Evolutionary conservation across 2,888 invertebrate species (phyloP).

Genomic region (Parelbella ahira): DNA sequence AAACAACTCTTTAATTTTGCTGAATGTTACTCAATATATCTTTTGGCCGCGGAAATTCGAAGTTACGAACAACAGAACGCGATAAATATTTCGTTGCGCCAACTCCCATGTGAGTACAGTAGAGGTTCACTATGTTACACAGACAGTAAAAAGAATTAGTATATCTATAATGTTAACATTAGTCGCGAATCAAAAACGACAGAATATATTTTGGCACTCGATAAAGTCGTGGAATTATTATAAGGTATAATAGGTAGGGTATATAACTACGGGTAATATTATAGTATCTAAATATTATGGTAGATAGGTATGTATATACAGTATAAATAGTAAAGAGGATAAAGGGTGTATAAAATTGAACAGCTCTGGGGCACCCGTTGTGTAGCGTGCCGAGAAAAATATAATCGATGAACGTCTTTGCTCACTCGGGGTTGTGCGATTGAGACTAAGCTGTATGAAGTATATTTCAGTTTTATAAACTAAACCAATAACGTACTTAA

Average conservation of each 20-base stretch:
- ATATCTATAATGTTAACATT: too few species aligned
- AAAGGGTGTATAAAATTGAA: constrained; percentile 23
- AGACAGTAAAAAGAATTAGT: too few species aligned
- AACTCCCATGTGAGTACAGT: constrained; percentile 3
- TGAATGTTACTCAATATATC: background rate
- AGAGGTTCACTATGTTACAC: too few species aligned
- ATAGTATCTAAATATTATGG: constrained; percentile 15
- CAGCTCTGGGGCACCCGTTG: constrained; percentile 11
- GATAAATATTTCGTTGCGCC: constrained; percentile 14
- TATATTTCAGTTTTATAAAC: too few species aligned
- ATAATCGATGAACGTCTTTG: too few species aligned
- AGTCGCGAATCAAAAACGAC: constrained; percentile 11
- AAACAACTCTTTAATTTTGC: too few species aligned
- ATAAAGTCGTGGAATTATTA: constrained; percentile 6
- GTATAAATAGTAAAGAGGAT: constrained; percentile 23
- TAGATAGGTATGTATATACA: constrained; percentile 26
- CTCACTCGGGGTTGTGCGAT: too few species aligned
- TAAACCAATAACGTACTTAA: too few species aligned
- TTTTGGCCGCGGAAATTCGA: constrained; percentile 7
- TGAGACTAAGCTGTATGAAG: too few species aligned
- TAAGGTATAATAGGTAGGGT: too few species aligned
- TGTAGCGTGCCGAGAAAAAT: too few species aligned
- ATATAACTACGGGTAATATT: constrained; percentile 16
- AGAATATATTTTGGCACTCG: constrained; percentile 15
- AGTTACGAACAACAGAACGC: constrained; percentile 3